Percentiles rank a stretch among this genome's conserved stretches.
phyloP scores from a whole-genome alignment of 1,140 invertebrate genomes.

The Dufourea novaeangliae region DNA sequence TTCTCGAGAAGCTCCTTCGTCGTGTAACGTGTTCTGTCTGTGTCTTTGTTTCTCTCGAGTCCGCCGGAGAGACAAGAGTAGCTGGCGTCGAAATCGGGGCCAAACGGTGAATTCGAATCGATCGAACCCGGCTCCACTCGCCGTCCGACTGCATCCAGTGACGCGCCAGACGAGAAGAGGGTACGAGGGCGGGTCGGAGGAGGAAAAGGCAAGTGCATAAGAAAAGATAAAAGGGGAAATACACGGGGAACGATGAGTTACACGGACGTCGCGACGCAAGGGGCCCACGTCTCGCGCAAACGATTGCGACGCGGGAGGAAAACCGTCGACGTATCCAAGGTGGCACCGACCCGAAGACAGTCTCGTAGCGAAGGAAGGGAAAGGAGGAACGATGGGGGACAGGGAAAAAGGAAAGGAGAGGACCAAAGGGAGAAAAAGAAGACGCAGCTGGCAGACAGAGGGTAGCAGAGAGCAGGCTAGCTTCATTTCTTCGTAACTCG shows the following conservation, averaged over 20 bases:
- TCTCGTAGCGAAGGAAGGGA: background rate
- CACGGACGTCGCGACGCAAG: conserved; percentile 15
- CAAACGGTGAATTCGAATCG: conserved; percentile 48
- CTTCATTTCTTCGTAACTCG: conserved; percentile 77
- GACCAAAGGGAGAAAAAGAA: conserved; percentile 34
- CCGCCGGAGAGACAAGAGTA: conserved; percentile 6
- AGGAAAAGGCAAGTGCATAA: background rate
- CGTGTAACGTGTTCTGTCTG: no score
- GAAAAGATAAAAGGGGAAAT: background rate
- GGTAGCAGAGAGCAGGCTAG: conserved; percentile 58
- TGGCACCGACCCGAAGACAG: conserved; percentile 21
- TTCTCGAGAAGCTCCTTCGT: no score
- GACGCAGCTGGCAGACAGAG: conserved; percentile 60
- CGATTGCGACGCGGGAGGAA: conserved; percentile 47
- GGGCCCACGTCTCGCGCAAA: conserved; percentile 25
- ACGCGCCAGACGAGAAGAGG: background rate
- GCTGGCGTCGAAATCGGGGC: background rate
- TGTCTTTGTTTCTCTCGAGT: background rate
- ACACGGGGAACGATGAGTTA: conserved; percentile 18
- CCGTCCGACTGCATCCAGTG: background rate
- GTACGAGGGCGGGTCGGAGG: background rate
- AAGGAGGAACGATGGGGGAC: background rate
- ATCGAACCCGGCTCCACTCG: conserved; percentile 1
- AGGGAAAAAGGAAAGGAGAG: conserved; percentile 1
- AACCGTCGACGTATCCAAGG: conserved; percentile 46